Conservation (phyloP, 1,140 invertebrate species). For the Cherax quadricarinatus region DNA sequence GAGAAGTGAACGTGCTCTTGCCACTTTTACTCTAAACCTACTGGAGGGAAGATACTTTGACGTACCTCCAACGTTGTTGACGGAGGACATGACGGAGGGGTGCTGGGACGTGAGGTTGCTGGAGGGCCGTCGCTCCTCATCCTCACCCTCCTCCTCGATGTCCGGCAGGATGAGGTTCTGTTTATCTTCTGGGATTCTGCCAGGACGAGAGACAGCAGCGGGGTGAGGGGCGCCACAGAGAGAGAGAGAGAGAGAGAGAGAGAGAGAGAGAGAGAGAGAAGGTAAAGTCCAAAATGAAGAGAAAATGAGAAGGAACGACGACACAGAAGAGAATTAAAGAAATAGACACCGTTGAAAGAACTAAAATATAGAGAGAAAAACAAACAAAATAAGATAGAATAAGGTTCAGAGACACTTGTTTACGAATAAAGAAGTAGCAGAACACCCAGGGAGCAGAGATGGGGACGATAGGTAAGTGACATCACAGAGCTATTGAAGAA, state of each 20-base stretch:
- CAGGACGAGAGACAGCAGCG: background rate
- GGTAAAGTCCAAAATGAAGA: background rate
- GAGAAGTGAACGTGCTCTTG: too few species aligned
- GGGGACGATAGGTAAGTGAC: too few species aligned
- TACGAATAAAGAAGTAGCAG: too few species aligned
- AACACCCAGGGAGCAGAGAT: too few species aligned
- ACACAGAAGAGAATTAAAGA: background rate
- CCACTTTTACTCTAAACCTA: too few species aligned
- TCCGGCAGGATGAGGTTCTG: constrained; percentile 81
- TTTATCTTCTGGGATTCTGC: constrained; percentile 82
- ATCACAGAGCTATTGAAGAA: too few species aligned
- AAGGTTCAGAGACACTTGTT: too few species aligned
- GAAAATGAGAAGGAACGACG: background rate
- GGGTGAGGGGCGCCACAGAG: background rate
- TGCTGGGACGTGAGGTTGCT: constrained; percentile 30
- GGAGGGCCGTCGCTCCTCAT: constrained; percentile 65
- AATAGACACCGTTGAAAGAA: background rate
- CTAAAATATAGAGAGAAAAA: background rate
- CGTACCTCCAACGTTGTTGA: constrained; percentile 41
- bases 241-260: background rate
- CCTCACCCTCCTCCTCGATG: constrained; percentile 81
- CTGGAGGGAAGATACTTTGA: background rate
- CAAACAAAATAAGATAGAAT: background rate
- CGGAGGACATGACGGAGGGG: constrained; percentile 27
- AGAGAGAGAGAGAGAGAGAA: background rate